Base-by-base conservation (phyloP, 2,888 invertebrate species). In the Fragum sueziense region DNA sequence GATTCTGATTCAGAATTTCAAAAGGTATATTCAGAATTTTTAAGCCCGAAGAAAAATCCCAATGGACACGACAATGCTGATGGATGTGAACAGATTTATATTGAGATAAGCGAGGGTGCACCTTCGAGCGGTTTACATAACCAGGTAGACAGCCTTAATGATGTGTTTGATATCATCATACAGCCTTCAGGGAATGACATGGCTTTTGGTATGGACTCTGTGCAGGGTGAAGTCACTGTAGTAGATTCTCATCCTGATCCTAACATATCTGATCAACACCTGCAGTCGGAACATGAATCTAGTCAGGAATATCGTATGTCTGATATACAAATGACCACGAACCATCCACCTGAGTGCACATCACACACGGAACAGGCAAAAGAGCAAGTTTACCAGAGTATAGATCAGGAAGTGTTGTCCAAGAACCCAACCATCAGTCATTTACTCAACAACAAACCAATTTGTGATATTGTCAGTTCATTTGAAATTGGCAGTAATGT, bases 401-500 rank as follows among this genome's bases (percentile, higher is more conserved):
- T 22, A 27, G 57, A 57, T 57, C 27, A 54, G 54, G 25, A 54
- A 22, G 6, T 57, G 3, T 57, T 61, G 20, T 20, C 61, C 20
- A 11, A 33, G 3, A 61, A 31, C 20, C 61, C 61, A 6, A 61
- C 61, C 1, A 33, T 61, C 33, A 31, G 31, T n/a, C n/a, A 14
- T n/a, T 7, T 61, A 7, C 61, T 61, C 2, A 61, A 61, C 33
- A 61, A 61, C n/a, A 33, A 61, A 31, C 61, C 61, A 14, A 31
- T 61, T 20, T 2, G 33, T 14, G 33, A 61, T 14, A 31, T 61
- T 20, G 9, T 57, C 7, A 29, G 29, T 57, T 9, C 7, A 14
- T 57, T 57, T 20, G 57, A 57, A 29, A 27, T 9, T 27, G 20
- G 27, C 14, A 20, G 3, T 57, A 29, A 57, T 2, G 57, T 27